Base-by-base conservation (phyloP, 2,888 invertebrate species). In the Lepidocyrtinus sp. region DNA sequence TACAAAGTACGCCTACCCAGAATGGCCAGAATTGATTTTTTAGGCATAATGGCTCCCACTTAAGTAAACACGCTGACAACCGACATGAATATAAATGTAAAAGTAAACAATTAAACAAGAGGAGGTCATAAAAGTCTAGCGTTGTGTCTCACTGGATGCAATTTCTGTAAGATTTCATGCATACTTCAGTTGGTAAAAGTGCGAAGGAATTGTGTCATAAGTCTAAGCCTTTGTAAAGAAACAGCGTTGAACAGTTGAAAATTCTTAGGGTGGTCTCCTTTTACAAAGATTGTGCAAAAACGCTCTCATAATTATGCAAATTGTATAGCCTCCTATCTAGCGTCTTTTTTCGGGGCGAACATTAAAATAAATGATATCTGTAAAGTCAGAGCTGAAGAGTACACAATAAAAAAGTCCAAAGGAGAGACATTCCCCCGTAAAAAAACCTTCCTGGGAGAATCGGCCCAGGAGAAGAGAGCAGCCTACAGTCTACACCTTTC, bases 251-350 rank as follows among this genome's bases (percentile, higher is more conserved):
- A n/a, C n/a, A n/a, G n/a, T n/a, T n/a, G n/a, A n/a, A n/a, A n/a
- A n/a, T n/a, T n/a, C n/a, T n/a, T n/a, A n/a, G n/a, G n/a, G n/a
- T n/a, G n/a, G n/a, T n/a, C n/a, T n/a, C n/a, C n/a, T n/a, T n/a
- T n/a, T n/a, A n/a, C n/a, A n/a, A 12, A 50, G 50, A 50, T 50
- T 50, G 50, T 50, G 50, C n/a, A 67, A 61, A 75, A 22, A 1
- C 74, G 25, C 50, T 76, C 50, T 64, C 64, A 70, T 76, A 76
- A 70, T 76, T 76, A 77, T 77, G 77, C 72, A 77, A 77, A 77
- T 77, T 71, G 71, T 65, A 72, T 61, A 25, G 72, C 77, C 24
- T 27, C 65, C 59, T 50, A 15, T 12, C 67, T 50, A 50, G n/a
- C 17, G 50, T 50, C 50, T 50, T 50, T 50, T 50, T 50, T 50